Conservation (phyloP, 2,888 invertebrate genomes). For the Noctua janthe region DNA sequence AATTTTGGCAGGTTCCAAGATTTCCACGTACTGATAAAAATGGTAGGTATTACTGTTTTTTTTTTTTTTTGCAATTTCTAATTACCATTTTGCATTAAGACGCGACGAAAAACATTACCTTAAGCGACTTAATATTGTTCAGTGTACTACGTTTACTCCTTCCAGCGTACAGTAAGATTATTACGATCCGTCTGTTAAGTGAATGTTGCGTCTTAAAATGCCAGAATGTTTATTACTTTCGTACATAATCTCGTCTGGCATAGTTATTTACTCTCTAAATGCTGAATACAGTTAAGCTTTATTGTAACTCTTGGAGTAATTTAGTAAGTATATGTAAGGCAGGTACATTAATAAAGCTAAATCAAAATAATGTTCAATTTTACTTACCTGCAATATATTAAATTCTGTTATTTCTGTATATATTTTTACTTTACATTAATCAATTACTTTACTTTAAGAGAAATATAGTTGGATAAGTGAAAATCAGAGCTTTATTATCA, state of each 20-base stretch:
- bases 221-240: slow-evolving; percentile 60
- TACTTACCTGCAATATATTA: background rate
- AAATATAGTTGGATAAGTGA: background rate
- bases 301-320: slow-evolving; percentile 28
- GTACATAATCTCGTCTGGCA: slow-evolving; percentile 58
- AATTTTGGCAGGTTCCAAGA: background rate
- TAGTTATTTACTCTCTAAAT: slow-evolving; percentile 41
- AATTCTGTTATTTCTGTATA: background rate
- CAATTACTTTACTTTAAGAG: background rate
- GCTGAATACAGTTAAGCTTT: slow-evolving; percentile 40
- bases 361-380: slow-evolving; percentile 6
- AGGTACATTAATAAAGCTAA: background rate
- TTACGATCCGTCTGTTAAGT: slow-evolving; percentile 52
- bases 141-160: slow-evolving; percentile 43
- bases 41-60: background rate
- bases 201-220: slow-evolving; percentile 58
- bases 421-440: background rate
- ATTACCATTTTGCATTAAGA: background rate
- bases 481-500: background rate
- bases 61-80: background rate
- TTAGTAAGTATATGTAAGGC: slow-evolving; percentile 21
- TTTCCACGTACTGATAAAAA: background rate
- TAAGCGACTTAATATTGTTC: slow-evolving; percentile 41
- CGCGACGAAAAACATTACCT: background rate
- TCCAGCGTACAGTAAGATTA: slow-evolving; percentile 47